Evolutionary conservation across 2,888 invertebrate genomes (phyloP).

Genomic region (Meganola albula): DNA sequence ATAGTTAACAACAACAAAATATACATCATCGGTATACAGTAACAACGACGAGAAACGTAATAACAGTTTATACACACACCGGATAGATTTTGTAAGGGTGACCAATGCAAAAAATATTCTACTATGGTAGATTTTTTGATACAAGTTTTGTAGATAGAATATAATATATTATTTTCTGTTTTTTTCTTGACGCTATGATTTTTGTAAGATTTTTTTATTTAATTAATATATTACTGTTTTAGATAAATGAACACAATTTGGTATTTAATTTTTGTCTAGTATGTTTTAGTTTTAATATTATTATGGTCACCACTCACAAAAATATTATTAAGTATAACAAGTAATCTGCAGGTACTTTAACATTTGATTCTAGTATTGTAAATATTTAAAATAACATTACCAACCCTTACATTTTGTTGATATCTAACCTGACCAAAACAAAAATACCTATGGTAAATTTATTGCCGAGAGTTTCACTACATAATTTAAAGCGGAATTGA

Average conservation of each 20-base stretch:
- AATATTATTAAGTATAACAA: constrained; percentile 27
- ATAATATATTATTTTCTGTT: neutral
- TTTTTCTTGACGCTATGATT: no score
- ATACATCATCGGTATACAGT: constrained; percentile 65
- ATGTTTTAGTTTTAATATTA: no score
- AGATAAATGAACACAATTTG: constrained; percentile 27
- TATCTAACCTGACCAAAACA: no score
- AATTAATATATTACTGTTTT: constrained; percentile 10
- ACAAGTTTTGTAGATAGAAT: no score
- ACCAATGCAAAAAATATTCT: constrained; percentile 29
- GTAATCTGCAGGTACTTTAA: constrained; percentile 42
- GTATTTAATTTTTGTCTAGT: no score
- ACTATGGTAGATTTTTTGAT: constrained; percentile 3
- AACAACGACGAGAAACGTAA: constrained; percentile 61
- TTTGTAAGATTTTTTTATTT: no score
- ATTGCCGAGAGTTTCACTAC: no score
- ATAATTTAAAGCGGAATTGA: no score
- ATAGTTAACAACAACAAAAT: constrained; percentile 74
- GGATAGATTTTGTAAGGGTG: constrained; percentile 48
- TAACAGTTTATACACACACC: constrained; percentile 52
- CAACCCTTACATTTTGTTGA: no score
- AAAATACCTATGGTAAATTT: no score
- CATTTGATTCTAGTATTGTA: no score
- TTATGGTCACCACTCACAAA: constrained; percentile 46
- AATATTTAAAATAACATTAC: no score